Base-by-base conservation (phyloP, 2,888 invertebrate genomes). In the Cephus spinipes region DNA sequence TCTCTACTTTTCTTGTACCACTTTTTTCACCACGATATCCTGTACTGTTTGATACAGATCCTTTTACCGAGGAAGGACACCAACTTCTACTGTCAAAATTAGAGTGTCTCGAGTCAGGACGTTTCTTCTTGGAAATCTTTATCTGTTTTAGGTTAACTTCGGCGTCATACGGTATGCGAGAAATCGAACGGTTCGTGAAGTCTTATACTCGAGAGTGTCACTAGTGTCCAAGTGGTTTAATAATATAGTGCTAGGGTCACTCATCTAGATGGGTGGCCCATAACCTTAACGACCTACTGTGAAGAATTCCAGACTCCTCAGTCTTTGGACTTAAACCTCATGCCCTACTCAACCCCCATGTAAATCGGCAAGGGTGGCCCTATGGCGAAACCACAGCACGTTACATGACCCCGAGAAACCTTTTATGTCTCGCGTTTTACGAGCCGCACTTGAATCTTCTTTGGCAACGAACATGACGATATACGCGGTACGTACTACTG, bases 341-440 rank as follows among this genome's bases (percentile, higher is more conserved):
- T 55, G 23, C 55, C 55, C 55, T 23, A 55, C 55, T 55, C 23
- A 55, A 55, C 55, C 55, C 55, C 55, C 55, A 55, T 55, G 55
- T 55, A 55, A 33, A 71, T 71, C 71, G 32, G 71, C 71, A 71
- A 71, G 71, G 71, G 71, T 71, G 71, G 71, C 32, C 71, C 12
- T 31, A 31, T 71, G 32, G 31, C 15, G 71, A 76, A 76, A 73
- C 78, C 75, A 75, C 78, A 75, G 75, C 75, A 68, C 71, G 78
- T 75, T 75, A 78, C 78, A 76, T 78, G 78, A 78, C 78, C 78
- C 78, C 75, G 32, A 73, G 15, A 78, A 74, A 73, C 73, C 78
- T 78, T 78, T 78, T 78, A 78, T 78, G 78, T 76, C 55, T 78
- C 76, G 12, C 68, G 55, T 77, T 77, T 76, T 71, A 71, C 71